phyloP scores from a whole-genome alignment of 2,888 invertebrate genomes.

The Drosophila ezoana region DNA sequence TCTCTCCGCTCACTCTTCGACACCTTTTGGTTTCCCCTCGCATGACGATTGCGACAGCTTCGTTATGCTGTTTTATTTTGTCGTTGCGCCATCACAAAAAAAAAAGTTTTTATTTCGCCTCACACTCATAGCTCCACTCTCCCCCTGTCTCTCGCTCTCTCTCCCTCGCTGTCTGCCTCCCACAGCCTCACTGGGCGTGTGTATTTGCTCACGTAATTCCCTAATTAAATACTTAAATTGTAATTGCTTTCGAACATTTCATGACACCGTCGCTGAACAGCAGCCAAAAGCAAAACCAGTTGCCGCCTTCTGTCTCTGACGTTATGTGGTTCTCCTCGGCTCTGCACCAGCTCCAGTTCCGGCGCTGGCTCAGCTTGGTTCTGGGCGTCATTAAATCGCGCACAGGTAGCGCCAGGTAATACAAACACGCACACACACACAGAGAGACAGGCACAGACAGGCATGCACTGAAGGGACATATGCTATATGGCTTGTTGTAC shows the following conservation, averaged over 20 bases:
- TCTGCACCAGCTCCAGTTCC: background rate
- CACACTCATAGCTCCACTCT: background rate
- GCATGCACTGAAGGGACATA: slow-evolving; percentile 28
- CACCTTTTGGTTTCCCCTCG: slow-evolving; percentile 16
- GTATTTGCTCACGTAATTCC: slow-evolving; percentile 74
- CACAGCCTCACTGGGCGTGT: slow-evolving; percentile 26
- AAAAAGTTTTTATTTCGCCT: slow-evolving; percentile 13
- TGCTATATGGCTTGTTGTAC: slow-evolving; percentile 44
- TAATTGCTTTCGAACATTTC: slow-evolving; percentile 79
- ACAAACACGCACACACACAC: slow-evolving; percentile 17
- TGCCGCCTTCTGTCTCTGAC: slow-evolving; percentile 16
- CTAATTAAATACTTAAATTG: slow-evolving; percentile 81
- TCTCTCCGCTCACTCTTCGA: too few species aligned
- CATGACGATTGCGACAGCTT: slow-evolving; percentile 57
- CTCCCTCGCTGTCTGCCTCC: background rate
- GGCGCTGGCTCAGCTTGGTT: slow-evolving; percentile 30
- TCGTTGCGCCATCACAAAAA: background rate
- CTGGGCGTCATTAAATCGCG: slow-evolving; percentile 61
- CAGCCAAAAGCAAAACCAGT: slow-evolving; percentile 9
- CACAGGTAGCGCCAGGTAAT: slow-evolving; percentile 37
- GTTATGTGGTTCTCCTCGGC: slow-evolving; percentile 19
- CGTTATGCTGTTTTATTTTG: slow-evolving; percentile 62
- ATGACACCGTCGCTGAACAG: slow-evolving; percentile 34
- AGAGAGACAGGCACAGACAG: slow-evolving; percentile 3
- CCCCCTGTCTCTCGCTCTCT: background rate